Base-by-base conservation (phyloP, 2,797 vertebrate species). In the Myotis planiceps region DNA sequence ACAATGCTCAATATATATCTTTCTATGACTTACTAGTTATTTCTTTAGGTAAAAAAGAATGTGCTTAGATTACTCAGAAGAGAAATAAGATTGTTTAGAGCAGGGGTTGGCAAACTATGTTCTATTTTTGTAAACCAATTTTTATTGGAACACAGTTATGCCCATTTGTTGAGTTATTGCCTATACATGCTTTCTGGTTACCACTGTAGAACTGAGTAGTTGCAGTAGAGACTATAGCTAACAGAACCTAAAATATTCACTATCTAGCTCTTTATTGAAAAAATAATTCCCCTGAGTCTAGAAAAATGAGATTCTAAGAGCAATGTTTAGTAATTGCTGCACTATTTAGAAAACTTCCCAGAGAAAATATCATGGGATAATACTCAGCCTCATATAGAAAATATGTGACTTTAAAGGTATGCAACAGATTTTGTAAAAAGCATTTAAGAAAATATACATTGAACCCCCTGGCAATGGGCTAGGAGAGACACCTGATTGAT, bases 281-380 rank as follows among this genome's bases (percentile, higher is more conserved):
- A 69, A 72, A 74, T 51, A 58, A 29, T 18, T 39, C 4, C 32
- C 13, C 23, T 74, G 55, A 58, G 29, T 60, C 66, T 37, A 58
- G 0, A 74, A 3, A 47, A 89, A 86, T 45, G 21, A 71, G 16
- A 85, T 34, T 60, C 88, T 90, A 53, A 49, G 1, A 80, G 29
- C 10, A 71, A 16, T 88, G 32, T 66, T 72, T 92, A 83, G 34
- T 65, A 86, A 86, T 63, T 12, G 60, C 45, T 87, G 5, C 18
- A 42, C 23, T 86, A 53, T 79, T 94, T 95, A 88, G 66, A 75
- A 83, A 75, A 75, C 8, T 27, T 87, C 18, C 37, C 66, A 13
- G 16, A 19, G 18, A 16, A 82, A 88, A 89, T 58, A 63, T 32
- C 4, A 76, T 29, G 14, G 72, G 0, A 42, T 65, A 8, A 60